Conservation (phyloP, 2,888 invertebrate genomes). For the Andrena camellia region DNA sequence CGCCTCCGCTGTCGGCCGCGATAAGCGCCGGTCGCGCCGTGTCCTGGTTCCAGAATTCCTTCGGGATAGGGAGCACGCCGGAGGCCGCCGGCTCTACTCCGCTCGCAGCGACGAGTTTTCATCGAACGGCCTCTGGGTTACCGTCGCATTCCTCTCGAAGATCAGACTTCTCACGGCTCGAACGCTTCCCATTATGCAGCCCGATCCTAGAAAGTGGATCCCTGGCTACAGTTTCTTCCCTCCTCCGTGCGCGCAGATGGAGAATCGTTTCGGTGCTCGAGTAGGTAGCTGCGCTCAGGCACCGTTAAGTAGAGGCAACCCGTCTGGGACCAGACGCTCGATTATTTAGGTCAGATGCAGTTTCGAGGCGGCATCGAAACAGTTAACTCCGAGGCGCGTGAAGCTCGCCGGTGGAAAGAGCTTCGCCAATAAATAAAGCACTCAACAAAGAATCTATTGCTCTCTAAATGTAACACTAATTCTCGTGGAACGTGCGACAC, state of each 20-base stretch:
- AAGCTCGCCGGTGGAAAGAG: neutral
- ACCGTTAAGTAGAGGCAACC: slow-evolving; percentile 2
- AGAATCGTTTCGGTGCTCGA: too few species aligned
- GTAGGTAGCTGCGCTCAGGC: slow-evolving; percentile 8
- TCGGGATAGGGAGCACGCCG: slow-evolving; percentile 12
- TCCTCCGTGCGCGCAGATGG: too few species aligned
- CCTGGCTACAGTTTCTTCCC: neutral
- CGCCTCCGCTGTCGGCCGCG: slow-evolving; percentile 43
- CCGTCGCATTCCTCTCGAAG: slow-evolving; percentile 8
- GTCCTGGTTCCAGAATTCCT: slow-evolving; percentile 49
- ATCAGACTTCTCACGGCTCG: slow-evolving; percentile 31
- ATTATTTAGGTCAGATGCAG: slow-evolving; percentile 26
- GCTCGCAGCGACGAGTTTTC: slow-evolving; percentile 14
- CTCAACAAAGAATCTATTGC: too few species aligned
- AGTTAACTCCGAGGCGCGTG: too few species aligned
- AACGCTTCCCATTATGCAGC: slow-evolving; percentile 6
- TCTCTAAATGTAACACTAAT: too few species aligned
- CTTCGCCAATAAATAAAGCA: neutral
- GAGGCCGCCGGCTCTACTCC: neutral
- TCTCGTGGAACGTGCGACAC: too few species aligned
- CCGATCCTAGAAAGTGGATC: neutral
- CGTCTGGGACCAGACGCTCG: neutral
- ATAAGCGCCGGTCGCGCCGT: slow-evolving; percentile 41
- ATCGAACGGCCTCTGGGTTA: slow-evolving; percentile 23
- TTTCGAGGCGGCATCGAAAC: slow-evolving; percentile 2